A percentile compares a stretch with the other conserved stretches of the same genome.
These are phyloP conservation scores for Cheilosia soror DNA, from an alignment of 2,888 invertebrate genomes.

Conservation along the genomic window DNA sequence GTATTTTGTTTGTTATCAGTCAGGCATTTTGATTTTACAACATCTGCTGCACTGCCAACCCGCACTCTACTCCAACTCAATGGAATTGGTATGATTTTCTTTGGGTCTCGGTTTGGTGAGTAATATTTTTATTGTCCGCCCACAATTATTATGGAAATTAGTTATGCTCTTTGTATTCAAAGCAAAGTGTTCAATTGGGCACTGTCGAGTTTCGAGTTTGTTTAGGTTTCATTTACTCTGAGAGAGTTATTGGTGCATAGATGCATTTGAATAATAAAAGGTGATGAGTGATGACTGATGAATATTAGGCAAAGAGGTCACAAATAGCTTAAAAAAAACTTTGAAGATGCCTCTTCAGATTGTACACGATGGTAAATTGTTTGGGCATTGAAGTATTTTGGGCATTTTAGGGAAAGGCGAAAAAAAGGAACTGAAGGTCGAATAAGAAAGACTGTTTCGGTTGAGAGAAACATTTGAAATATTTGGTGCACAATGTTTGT, in stretches of 20 bases:
- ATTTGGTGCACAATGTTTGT: too few species aligned
- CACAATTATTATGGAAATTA: constrained; percentile 64
- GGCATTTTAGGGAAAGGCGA: background rate
- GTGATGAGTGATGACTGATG: background rate
- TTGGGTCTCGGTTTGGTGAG: constrained; percentile 14
- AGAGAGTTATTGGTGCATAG: constrained; percentile 30
- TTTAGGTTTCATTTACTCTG: constrained; percentile 50
- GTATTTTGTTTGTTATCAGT: constrained; percentile 25
- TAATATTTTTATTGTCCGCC: constrained; percentile 56
- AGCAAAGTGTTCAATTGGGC: constrained; percentile 45
- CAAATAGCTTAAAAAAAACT: constrained; percentile 22
- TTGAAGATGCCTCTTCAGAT: constrained; percentile 10
- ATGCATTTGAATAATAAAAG: constrained; percentile 20
- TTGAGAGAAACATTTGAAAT: background rate
- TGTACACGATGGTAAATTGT: constrained; percentile 12
- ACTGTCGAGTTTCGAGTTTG: constrained; percentile 50
- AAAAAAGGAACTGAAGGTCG: constrained; percentile 14
- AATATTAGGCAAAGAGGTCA: constrained; percentile 10
- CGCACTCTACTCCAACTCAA: constrained; percentile 1
- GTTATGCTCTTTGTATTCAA: constrained; percentile 41
- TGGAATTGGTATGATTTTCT: constrained; percentile 9
- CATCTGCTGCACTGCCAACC: constrained; percentile 1
- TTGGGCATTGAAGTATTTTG: background rate
- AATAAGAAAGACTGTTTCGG: background rate
- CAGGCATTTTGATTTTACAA: constrained; percentile 14